Evolutionary conservation across 2,113 vertebrate species (phyloP).

Genomic region (Promerops cafer): DNA sequence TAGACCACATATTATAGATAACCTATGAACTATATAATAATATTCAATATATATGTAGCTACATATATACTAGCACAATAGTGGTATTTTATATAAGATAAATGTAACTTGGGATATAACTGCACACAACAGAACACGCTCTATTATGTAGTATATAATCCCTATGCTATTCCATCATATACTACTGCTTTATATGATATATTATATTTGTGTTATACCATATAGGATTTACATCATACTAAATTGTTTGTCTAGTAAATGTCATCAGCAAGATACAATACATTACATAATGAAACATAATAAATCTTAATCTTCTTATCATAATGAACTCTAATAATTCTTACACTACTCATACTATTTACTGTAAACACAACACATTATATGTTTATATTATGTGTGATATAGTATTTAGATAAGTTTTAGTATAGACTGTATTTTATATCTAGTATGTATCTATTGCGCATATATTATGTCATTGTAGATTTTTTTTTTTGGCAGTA

Average conservation of each 20-base stretch:
- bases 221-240: background rate
- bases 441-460: background rate
- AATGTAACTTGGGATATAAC: background rate
- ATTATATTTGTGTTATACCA: background rate
- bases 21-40: background rate
- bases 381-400: background rate
- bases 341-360: background rate
- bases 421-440: background rate
- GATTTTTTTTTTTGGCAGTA: background rate
- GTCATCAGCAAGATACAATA: background rate
- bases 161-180: background rate
- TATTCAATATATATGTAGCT: background rate
- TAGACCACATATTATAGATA: background rate
- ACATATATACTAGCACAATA: background rate
- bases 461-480: background rate
- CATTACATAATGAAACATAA: background rate
- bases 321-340: background rate
- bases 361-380: background rate
- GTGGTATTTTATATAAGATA: background rate
- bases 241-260: background rate
- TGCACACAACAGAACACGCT: background rate
- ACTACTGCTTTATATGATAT: background rate
- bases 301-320: background rate
- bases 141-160: background rate
- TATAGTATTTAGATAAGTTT: background rate